Percentiles rank a stretch among this genome's conserved stretches.
Evolutionary conservation across 2,113 vertebrate genomes (phyloP).

Genomic region (Delphinus delphis): DNA sequence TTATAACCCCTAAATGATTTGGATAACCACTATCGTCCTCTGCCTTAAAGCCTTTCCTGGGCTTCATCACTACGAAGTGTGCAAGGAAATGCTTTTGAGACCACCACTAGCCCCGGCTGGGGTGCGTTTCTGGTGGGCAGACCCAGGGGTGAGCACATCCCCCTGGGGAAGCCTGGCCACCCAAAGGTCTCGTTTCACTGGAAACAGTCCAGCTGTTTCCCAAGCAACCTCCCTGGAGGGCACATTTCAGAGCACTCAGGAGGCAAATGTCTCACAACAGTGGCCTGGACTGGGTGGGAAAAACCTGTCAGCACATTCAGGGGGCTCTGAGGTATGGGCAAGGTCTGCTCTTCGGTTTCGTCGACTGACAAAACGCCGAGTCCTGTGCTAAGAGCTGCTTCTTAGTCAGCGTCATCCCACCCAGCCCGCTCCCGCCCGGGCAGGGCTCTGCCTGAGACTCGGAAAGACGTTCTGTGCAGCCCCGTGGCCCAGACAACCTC

Average conservation of each 20-base stretch:
- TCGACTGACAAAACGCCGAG: background rate
- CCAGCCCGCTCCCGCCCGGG: background rate
- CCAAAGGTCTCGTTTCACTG: background rate
- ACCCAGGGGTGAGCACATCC: background rate
- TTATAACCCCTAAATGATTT: background rate
- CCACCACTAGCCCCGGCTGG: background rate
- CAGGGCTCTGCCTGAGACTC: background rate
- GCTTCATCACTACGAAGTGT: background rate
- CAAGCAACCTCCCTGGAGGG: background rate
- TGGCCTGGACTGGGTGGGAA: background rate
- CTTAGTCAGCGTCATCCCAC: accelerated
- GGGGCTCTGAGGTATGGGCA: accelerated
- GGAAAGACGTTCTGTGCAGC: background rate
- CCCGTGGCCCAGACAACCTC: background rate
- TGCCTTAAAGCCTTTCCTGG: too few relatives aligned
- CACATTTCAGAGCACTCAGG: background rate
- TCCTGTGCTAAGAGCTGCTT: background rate
- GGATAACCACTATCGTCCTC: background rate
- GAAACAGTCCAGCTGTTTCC: background rate
- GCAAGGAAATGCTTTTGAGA: background rate
- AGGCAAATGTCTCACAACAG: conserved; percentile 5
- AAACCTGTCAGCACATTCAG: background rate
- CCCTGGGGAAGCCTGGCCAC: background rate
- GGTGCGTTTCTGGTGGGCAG: background rate
- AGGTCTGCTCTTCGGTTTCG: background rate